A percentile compares a stretch with the other conserved stretches of the same genome.
Evolutionary conservation across 2,888 invertebrate species (phyloP).

Genomic region (Agrypnus murinus): DNA sequence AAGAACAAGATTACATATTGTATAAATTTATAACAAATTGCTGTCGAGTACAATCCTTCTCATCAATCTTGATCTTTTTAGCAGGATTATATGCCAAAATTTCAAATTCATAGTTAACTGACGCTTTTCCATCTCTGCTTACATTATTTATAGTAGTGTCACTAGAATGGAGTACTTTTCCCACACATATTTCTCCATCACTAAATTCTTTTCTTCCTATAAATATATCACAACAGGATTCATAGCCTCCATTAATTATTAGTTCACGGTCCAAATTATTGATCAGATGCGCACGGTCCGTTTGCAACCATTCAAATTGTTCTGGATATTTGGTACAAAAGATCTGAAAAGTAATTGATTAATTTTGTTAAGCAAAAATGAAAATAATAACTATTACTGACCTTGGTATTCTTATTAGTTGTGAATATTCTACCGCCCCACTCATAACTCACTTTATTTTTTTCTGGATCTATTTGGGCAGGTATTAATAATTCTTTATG

Average conservation of each 20-base stretch:
- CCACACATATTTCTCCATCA: constrained; percentile 30
- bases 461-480: constrained; percentile 27
- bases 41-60: no score
- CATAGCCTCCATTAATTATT: constrained; percentile 36
- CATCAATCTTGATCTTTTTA: neutral
- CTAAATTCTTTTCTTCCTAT: constrained; percentile 40
- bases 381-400: no score
- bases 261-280: constrained; percentile 22
- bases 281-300: constrained; percentile 28
- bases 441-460: constrained; percentile 13
- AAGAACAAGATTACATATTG: no score
- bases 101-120: constrained; percentile 37
- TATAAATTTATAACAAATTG: no score
- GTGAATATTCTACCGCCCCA: constrained; percentile 25
- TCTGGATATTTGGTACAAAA: constrained; percentile 39
- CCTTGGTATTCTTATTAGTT: constrained; percentile 17
- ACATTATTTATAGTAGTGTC: constrained; percentile 39
- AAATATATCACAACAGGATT: constrained; percentile 20
- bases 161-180: constrained; percentile 28
- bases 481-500: constrained; percentile 18
- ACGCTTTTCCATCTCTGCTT: constrained; percentile 19
- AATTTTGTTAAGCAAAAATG: neutral
- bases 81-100: constrained; percentile 40
- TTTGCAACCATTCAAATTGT: constrained; percentile 39
- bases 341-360: constrained; percentile 31